These are phyloP conservation scores for Clusia tigrina DNA, from an alignment of 2,888 invertebrate species.

Conservation along the genomic window DNA sequence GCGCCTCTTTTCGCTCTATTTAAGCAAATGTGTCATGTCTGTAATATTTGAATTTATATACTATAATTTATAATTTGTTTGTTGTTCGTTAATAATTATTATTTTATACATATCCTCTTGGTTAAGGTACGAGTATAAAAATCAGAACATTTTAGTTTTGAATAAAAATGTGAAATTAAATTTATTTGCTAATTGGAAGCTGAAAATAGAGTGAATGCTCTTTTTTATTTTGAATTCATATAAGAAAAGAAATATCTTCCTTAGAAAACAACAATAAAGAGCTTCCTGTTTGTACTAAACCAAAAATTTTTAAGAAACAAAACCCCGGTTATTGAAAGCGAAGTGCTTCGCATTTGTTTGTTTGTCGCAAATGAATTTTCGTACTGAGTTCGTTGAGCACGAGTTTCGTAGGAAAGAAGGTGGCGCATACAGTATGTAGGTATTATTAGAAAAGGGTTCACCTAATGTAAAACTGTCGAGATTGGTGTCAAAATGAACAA, in stretches of 20 bases:
- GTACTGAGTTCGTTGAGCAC: too few relatives aligned
- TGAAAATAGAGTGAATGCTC: too few relatives aligned
- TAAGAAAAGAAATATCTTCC: background rate
- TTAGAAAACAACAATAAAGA: background rate
- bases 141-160: conserved; percentile 2
- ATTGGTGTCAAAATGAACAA: too few relatives aligned
- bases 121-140: conserved; percentile 45
- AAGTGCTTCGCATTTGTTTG: too few relatives aligned
- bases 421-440: too few relatives aligned
- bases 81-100: conserved; percentile 33
- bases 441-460: too few relatives aligned
- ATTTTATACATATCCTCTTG: conserved; percentile 51
- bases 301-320: too few relatives aligned
- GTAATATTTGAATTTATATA: conserved; percentile 26
- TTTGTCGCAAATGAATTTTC: too few relatives aligned
- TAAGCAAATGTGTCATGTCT: conserved; percentile 25
- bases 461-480: too few relatives aligned
- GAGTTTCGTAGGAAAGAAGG: too few relatives aligned
- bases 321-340: too few relatives aligned
- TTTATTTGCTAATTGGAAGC: background rate
- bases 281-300: background rate
- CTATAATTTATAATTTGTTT: conserved; percentile 22
- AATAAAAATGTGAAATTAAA: conserved; percentile 8
- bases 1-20: too few relatives aligned
- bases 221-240: background rate